Percentiles rank a stretch among this genome's conserved stretches.
Evolutionary conservation across 2,797 vertebrate species (phyloP).

Genomic region (Gadopsis marmoratus): DNA sequence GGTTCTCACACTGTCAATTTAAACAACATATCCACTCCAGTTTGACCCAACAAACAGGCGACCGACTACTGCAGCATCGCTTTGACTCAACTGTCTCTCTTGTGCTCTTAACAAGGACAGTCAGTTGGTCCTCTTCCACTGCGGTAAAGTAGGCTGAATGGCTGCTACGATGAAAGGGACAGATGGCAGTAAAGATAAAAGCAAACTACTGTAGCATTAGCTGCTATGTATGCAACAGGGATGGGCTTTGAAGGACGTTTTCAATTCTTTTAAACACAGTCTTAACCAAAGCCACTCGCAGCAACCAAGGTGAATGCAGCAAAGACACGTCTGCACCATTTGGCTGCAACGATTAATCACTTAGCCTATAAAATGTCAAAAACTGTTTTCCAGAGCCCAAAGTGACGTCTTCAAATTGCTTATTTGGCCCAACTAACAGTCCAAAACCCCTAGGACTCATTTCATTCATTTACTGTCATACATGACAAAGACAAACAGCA

Average conservation of each 20-base stretch:
- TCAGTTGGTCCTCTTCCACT: neutral
- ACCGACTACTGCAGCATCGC: neutral
- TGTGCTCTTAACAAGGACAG: neutral
- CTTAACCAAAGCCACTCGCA: neutral
- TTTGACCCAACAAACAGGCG: neutral
- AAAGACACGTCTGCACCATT: neutral
- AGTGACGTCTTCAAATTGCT: too few relatives aligned
- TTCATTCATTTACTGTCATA: too few relatives aligned
- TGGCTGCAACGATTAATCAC: too few relatives aligned
- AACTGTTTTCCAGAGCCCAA: too few relatives aligned
- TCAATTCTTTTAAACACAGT: neutral
- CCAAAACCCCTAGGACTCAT: too few relatives aligned
- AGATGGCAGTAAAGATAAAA: slow-evolving; percentile 20
- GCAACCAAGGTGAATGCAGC: neutral
- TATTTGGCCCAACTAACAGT: too few relatives aligned
- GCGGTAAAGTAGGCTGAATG: neutral
- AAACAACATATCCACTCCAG: neutral
- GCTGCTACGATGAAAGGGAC: neutral
- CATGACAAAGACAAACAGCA: too few relatives aligned
- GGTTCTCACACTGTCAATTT: neutral
- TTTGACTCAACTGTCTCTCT: neutral
- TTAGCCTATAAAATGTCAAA: too few relatives aligned
- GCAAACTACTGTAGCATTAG: neutral
- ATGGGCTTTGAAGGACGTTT: neutral
- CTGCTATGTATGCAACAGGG: neutral